Evolutionary conservation across 92 coral and sea anemone species (phyloP).

Genomic region (Phenganax subtilis): DNA sequence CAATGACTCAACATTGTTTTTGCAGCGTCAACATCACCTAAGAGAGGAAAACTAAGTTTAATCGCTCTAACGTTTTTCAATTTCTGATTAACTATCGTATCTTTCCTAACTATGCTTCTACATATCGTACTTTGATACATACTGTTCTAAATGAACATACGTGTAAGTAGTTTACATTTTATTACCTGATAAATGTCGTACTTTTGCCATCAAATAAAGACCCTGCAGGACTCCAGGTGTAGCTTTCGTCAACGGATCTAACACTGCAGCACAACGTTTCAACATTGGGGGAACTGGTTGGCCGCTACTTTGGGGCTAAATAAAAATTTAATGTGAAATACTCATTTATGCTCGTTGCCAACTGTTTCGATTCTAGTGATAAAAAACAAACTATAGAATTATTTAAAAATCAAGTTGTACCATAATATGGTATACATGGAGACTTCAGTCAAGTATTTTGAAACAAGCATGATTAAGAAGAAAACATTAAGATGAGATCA

Average conservation of each 20-base stretch:
- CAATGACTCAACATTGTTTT: slow-evolving; percentile 87
- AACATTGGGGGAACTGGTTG: slow-evolving; percentile 88
- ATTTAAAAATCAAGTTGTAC: too few species aligned
- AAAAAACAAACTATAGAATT: too few species aligned
- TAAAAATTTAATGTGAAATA: background rate
- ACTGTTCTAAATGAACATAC: background rate
- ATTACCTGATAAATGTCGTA: slow-evolving; percentile 86
- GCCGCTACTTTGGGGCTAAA: slow-evolving; percentile 77
- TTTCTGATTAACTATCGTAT: too few species aligned
- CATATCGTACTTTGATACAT: background rate
- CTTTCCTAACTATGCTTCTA: background rate
- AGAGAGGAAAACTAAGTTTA: background rate
- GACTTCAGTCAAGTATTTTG: background rate
- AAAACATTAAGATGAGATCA: too few species aligned
- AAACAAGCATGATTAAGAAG: too few species aligned
- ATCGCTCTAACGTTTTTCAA: too few species aligned
- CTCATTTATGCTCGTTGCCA: too few species aligned
- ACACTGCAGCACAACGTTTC: slow-evolving; percentile 96
- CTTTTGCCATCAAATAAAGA: slow-evolving; percentile 86
- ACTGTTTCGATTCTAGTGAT: too few species aligned
- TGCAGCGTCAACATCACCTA: slow-evolving; percentile 90
- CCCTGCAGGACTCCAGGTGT: slow-evolving; percentile 88
- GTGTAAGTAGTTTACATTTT: background rate
- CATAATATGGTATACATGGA: too few species aligned
- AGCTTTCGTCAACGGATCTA: slow-evolving; percentile 91